phyloP scores from a whole-genome alignment of 2,888 invertebrate genomes.

The Mystacides longicornis region DNA sequence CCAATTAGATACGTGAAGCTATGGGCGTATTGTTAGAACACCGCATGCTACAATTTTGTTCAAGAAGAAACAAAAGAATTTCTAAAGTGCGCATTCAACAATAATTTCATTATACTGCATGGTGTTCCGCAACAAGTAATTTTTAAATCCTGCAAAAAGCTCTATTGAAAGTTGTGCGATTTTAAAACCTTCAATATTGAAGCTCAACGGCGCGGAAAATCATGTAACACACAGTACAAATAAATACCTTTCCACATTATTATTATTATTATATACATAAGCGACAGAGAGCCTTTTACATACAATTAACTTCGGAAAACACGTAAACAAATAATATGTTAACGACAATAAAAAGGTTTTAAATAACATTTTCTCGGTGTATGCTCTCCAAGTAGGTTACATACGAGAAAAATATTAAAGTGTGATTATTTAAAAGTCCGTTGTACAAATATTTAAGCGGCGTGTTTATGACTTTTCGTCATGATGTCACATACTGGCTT shows the following conservation, averaged over 20 bases:
- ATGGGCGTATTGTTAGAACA: not conserved
- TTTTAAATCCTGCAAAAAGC: not conserved
- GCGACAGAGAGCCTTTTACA: not conserved
- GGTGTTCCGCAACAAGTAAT: not conserved
- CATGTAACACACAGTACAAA: conserved; percentile 5
- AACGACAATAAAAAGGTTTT: conserved; percentile 12
- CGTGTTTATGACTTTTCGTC: not conserved
- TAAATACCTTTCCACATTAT: not conserved
- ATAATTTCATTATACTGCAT: not conserved
- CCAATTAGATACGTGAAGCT: not conserved
- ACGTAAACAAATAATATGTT: conserved; percentile 10
- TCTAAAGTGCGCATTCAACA: not conserved
- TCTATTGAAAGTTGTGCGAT: not conserved
- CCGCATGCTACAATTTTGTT: not conserved
- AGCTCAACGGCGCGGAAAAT: conserved; percentile 13
- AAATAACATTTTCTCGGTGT: not conserved
- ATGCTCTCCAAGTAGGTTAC: not conserved
- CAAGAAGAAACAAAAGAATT: not conserved
- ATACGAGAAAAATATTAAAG: conserved; percentile 18
- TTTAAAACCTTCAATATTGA: conserved; percentile 7
- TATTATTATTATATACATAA: not conserved
- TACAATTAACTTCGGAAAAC: conserved; percentile 7
- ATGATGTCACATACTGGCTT: not conserved
- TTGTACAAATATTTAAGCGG: not conserved
- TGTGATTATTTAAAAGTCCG: conserved; percentile 15